Percentiles rank a stretch among this genome's conserved stretches.
These are phyloP conservation scores for Lepilemur septentrionalis DNA, from an alignment of 2,797 vertebrate genomes.

Conservation along the genomic window DNA sequence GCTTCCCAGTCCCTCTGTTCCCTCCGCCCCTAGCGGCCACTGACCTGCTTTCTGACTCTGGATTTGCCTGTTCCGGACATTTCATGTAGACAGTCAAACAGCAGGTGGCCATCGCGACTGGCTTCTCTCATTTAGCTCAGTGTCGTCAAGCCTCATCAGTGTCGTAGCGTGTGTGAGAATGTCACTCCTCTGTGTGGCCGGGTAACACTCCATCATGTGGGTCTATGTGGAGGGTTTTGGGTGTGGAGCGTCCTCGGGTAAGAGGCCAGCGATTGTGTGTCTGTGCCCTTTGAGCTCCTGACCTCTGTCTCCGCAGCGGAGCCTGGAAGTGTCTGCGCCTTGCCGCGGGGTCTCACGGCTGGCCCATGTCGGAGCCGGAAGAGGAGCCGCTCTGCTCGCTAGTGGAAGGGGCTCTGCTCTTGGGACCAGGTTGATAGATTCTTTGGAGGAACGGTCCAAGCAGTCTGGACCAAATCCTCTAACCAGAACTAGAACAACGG, in stretches of 20 bases:
- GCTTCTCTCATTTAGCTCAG: too few species aligned
- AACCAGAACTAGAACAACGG: neutral
- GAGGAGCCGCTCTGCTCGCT: neutral
- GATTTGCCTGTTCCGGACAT: neutral
- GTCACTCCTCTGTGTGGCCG: neutral
- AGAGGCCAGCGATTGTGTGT: neutral
- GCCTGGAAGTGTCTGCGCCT: neutral
- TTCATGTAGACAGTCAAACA: accelerated
- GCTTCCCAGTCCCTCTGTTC: accelerated
- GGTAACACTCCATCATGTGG: neutral
- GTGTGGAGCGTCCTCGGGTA: neutral
- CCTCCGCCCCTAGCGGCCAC: too few species aligned
- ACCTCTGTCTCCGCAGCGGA: neutral
- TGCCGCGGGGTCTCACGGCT: neutral
- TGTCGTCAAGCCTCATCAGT: neutral
- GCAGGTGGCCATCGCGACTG: neutral
- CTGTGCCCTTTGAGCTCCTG: neutral
- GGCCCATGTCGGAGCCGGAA: neutral
- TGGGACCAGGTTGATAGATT: neutral
- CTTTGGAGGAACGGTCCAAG: neutral
- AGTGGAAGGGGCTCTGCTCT: neutral
- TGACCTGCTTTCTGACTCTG: neutral
- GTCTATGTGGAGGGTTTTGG: neutral
- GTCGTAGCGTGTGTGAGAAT: accelerated
- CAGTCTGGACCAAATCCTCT: neutral